A percentile compares a stretch with the other conserved stretches of the same genome.
phyloP scores from a whole-genome alignment of 2,113 vertebrate species.

The Petroica traversi region DNA sequence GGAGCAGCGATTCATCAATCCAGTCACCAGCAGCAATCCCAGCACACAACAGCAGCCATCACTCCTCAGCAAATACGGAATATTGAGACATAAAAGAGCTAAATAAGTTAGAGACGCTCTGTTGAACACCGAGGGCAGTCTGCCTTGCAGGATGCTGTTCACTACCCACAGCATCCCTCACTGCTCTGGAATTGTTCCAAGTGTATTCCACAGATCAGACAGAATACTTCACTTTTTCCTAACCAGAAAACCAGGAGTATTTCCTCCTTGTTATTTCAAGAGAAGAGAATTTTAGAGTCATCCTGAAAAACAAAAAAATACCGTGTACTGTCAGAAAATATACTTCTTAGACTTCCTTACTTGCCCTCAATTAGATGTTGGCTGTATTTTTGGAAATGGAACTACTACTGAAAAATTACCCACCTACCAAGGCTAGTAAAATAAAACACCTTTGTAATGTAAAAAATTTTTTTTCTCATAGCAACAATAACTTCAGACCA shows the following conservation, averaged over 20 bases:
- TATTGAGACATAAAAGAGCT: neutral
- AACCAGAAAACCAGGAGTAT: neutral
- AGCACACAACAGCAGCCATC: neutral
- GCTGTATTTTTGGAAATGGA: conserved; percentile 1
- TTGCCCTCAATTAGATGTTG: neutral
- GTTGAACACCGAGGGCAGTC: neutral
- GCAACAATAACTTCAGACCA: conserved; percentile 30
- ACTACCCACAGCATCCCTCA: neutral
- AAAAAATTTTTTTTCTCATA: neutral
- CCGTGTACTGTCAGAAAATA: neutral
- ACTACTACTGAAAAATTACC: neutral
- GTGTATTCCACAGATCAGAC: neutral
- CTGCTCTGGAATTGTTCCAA: neutral
- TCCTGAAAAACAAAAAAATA: neutral
- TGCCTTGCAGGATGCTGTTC: neutral
- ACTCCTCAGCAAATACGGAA: neutral
- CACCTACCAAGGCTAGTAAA: neutral
- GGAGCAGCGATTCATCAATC: neutral
- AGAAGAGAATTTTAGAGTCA: conserved; percentile 1
- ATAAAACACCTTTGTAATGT: neutral
- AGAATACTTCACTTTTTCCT: neutral
- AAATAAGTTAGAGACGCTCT: neutral
- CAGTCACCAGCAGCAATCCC: neutral
- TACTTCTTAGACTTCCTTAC: neutral
- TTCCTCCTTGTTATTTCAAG: neutral